Evolutionary conservation across 37 sponge, comb jelly and placozoan species (phyloP), one percentile per base, ranked within the genome.

Genomic region (Aplysina aerophoba): DNA sequence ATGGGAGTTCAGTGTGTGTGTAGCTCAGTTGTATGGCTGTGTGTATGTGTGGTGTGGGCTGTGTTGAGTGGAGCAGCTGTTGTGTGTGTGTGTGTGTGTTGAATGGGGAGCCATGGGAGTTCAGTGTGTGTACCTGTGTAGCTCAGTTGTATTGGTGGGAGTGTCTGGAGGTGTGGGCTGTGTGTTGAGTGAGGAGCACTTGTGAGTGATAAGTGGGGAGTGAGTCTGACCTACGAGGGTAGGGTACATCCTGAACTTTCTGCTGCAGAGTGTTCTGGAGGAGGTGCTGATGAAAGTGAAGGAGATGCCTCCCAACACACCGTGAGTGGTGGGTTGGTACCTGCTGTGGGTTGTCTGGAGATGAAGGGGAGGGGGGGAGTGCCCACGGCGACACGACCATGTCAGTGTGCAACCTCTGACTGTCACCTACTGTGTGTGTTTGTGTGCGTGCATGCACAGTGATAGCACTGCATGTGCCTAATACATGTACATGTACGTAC

Each of bases 261-360:
- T 60, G n/a, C 59, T 77, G 12, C 39, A 91, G 92, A 15, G 22
- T 36, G 56, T 85, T 12, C 72, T 92, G 35, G 89, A 92, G 65
- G 89, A 92, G 55, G 92, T 88, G 15, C 16, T 92, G 84, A 67
- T 17, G 14, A 73, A 50, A 15, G 41, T 88, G 25, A 85, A 88
- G 65, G 83, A 85, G 36, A 17, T 30, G 40, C 74, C 38, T 30
- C 44, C 27, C 67, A 80, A 33, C 74, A 24, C 38, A 24, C 59
- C 14, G 37, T 73, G 35, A 27, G 58, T 66, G 16, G 35, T 59
- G 60, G 38, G n/a, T 61, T 14, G 2, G 61, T 1, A 13, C 30
- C n/a, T 30, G 16, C 30, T 83, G 36, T 30, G 65, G 16, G 14
- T 2, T 56, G 81, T 15, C 15, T 55, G 81, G 81, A 55, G 60